These are phyloP conservation scores for Dipodomys merriami DNA, from an alignment of 2,113 vertebrate species.

Conservation along the genomic window DNA sequence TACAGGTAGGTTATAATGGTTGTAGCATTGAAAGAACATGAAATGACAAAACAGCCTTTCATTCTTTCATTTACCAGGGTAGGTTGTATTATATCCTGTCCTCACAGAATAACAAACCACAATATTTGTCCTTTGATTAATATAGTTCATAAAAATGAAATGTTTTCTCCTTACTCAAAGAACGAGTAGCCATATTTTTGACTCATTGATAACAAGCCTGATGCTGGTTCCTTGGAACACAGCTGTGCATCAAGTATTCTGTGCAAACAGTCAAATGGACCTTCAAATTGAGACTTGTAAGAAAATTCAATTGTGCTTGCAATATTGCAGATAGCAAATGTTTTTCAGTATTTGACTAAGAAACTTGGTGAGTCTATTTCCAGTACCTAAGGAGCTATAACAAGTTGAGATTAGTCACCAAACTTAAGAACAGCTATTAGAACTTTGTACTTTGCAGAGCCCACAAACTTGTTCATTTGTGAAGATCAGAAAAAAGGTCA, in stretches of 20 bases:
- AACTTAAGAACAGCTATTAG: conserved; percentile 42
- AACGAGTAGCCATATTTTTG: conserved; percentile 1
- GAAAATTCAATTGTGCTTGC: conserved; percentile 51
- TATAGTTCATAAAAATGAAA: not conserved
- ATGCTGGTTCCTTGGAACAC: not conserved
- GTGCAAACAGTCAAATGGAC: not conserved
- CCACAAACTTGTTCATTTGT: conserved; percentile 4
- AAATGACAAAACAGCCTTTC: not conserved
- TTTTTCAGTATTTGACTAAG: conserved; percentile 35
- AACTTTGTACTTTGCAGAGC: not conserved
- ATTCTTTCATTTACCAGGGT: too few relatives aligned
- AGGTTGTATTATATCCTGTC: not conserved
- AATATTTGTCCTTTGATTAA: conserved; percentile 27
- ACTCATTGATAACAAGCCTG: not conserved
- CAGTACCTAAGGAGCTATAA: conserved; percentile 35
- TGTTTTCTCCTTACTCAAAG: not conserved
- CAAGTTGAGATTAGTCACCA: conserved; percentile 57
- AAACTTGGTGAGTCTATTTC: conserved; percentile 29
- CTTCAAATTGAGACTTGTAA: conserved; percentile 18
- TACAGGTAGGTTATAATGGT: not conserved
- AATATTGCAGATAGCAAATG: conserved; percentile 39
- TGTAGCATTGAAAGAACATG: not conserved
- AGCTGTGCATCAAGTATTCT: not conserved
- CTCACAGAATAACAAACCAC: not conserved
- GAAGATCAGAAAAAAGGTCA: conserved; percentile 26